Evolutionary conservation across 2,113 vertebrate species (phyloP), one percentile per base, ranked within the genome.

Genomic region (Grammomys surdaster): DNA sequence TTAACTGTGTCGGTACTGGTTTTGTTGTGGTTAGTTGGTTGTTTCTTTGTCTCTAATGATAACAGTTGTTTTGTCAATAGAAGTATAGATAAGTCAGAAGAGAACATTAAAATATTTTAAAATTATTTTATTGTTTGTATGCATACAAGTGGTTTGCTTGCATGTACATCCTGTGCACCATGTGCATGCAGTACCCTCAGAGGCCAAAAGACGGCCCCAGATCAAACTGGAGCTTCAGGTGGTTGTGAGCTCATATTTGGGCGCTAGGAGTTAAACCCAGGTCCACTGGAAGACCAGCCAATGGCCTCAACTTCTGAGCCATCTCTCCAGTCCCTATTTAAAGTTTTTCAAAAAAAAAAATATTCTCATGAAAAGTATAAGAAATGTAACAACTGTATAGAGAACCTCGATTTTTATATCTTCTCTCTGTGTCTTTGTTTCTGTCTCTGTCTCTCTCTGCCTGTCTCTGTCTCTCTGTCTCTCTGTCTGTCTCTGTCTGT

Each of bases 331-430:
- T 28, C 28, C 54, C 40, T 85, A 43, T 33, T 67, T 46, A 86
- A 43, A 40, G 70, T 73, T 73, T 73, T 31, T 26, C 31, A 10
- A 19, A 2, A 17, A 63, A 84, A 14, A 63, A 11, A n/a, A 12
- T 12, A 20, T 26, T 5, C 36, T 86, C 40, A 67, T 63, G 14
- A 93, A 96, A 93, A 92, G 31, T 86, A 48, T 5, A 88, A 95
- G 24, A 97, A 87, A 82, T 91, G 19, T 58, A n/a, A 88, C 86
- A 28, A 88, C 90, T 92, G 13, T 88, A 76, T 65, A 91, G 13
- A 67, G 9, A 31, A 22, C 63, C 19, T 69, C 60, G 46, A 36
- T 24, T 51, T 69, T 69, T 22, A 36, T 51, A 67, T 33, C 28
- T 51, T 46, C 17, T 22, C 33, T 31, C 65, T 67, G 65, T 12